Evolutionary conservation across 2,797 vertebrate genomes (phyloP).

Genomic region (Cuculus canorus): DNA sequence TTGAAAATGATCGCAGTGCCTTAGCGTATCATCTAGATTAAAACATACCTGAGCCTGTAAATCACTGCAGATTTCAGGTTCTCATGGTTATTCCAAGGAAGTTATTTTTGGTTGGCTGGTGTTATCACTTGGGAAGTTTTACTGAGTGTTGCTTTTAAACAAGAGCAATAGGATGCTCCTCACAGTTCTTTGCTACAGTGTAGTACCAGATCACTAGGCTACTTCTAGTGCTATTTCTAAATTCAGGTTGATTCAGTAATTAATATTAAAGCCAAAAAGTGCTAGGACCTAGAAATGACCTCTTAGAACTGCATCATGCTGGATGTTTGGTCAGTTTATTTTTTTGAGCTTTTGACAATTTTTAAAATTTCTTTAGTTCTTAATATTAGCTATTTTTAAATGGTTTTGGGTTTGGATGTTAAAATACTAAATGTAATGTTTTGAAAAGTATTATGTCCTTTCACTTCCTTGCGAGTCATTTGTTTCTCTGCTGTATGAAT

Average conservation of each 20-base stretch:
- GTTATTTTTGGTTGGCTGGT: background rate
- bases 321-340: background rate
- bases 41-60: background rate
- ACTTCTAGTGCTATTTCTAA: background rate
- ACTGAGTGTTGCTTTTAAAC: background rate
- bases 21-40: background rate
- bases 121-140: background rate
- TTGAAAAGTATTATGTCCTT: background rate
- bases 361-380: background rate
- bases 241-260: conserved; percentile 26
- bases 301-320: background rate
- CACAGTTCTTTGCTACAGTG: background rate
- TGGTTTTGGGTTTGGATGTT: background rate
- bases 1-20: background rate
- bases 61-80: background rate
- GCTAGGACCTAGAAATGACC: background rate
- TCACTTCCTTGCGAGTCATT: background rate
- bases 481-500: background rate
- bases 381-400: background rate
- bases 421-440: background rate
- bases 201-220: background rate
- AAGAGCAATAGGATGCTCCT: background rate
- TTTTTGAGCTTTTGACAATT: background rate
- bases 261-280: conserved; percentile 32
- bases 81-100: background rate